Evolutionary conservation across 2,888 invertebrate genomes (phyloP).

Genomic region (Nemotelus nigrinus): DNA sequence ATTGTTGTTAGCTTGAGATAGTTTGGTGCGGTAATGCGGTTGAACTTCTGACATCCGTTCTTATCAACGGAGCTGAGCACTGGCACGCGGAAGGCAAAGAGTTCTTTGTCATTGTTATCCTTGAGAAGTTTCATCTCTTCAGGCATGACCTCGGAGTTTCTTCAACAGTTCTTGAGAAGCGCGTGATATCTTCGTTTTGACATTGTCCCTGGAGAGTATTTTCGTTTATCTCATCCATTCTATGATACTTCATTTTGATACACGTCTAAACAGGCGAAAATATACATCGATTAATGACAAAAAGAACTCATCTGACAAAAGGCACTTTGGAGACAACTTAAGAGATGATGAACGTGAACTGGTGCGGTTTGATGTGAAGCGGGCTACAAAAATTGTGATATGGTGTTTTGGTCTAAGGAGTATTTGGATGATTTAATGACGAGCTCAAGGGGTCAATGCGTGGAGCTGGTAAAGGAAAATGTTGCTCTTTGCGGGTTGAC

Average conservation of each 20-base stretch:
- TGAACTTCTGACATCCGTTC: neutral
- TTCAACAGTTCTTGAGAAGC: neutral
- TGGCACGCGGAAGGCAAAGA: neutral
- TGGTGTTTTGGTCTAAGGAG: too few relatives aligned
- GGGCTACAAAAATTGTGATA: too few relatives aligned
- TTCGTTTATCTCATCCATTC: slow-evolving; percentile 27
- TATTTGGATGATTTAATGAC: too few relatives aligned
- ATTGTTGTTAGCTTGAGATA: neutral
- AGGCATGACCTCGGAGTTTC: too few relatives aligned
- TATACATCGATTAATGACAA: too few relatives aligned
- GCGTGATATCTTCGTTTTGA: neutral
- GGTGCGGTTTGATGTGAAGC: too few relatives aligned
- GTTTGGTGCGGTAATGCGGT: neutral
- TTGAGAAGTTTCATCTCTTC: neutral
- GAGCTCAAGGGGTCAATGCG: too few relatives aligned
- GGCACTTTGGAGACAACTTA: too few relatives aligned
- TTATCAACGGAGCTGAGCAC: slow-evolving; percentile 1
- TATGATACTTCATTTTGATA: slow-evolving; percentile 35
- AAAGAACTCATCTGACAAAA: too few relatives aligned
- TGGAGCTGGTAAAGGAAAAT: too few relatives aligned
- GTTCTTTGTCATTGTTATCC: neutral
- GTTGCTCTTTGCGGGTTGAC: too few relatives aligned
- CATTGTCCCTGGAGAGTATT: slow-evolving; percentile 9
- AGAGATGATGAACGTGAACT: too few relatives aligned
- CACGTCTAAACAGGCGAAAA: neutral